Conservation (phyloP, 92 coral and sea anemone genomes). For the Meandrina meandrites region DNA sequence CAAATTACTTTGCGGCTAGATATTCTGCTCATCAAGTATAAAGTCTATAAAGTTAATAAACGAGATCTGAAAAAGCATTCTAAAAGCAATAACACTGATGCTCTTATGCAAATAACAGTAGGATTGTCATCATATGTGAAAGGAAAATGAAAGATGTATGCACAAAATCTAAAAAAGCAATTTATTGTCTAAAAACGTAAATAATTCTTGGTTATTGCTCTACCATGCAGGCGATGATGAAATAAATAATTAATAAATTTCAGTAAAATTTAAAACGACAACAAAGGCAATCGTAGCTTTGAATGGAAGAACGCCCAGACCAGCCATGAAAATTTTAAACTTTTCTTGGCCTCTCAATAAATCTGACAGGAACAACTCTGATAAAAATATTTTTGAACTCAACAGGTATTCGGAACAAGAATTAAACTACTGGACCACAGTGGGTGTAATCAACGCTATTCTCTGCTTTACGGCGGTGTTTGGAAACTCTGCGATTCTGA, state of each 20-base stretch:
- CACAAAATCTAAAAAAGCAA: background rate
- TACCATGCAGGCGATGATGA: background rate
- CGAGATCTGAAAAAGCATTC: too few species aligned
- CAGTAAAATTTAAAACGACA: background rate
- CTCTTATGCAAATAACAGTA: background rate
- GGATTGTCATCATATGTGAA: background rate
- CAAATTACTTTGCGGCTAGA: too few species aligned
- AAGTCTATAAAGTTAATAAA: too few species aligned
- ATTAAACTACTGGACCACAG: background rate
- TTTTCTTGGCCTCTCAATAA: background rate
- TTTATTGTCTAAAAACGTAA: background rate
- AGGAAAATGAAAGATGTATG: background rate
- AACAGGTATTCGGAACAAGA: background rate
- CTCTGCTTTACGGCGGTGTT: background rate
- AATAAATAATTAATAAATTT: too few species aligned
- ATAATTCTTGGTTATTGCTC: background rate
- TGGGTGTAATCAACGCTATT: background rate
- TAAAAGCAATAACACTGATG: too few species aligned
- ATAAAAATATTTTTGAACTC: background rate
- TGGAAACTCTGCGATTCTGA: constrained; percentile 1
- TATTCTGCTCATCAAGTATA: too few species aligned
- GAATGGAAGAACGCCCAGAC: background rate
- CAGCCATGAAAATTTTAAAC: background rate
- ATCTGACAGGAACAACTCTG: background rate
- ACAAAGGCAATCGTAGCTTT: background rate